Evolutionary conservation across 2,888 invertebrate genomes (phyloP), one percentile per base, ranked within the genome.

Genomic region (Mesopsocus fuscifrons): DNA sequence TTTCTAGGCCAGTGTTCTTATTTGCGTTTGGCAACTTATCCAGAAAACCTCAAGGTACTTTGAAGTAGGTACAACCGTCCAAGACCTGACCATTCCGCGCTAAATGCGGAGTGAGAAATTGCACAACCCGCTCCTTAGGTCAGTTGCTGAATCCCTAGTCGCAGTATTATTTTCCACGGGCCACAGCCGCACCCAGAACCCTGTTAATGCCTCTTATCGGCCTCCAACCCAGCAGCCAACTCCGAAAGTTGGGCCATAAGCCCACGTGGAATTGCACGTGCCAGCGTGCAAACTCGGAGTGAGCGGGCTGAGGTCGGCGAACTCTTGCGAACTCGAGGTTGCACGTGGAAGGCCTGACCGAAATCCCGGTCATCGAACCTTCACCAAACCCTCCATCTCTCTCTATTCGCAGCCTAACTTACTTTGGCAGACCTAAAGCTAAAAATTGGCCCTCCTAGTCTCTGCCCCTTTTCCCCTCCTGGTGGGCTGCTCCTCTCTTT

Each of bases 281-380:
- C 21, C 15, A 21, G 20, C 38, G 38, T 17, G 38, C 38, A 15
- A 38, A 38, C 20, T 38, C 20, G 20, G 21, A 16, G 20, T 38
- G 38, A 21, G 21, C 17, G n/a, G n/a, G 38, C 18, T 21, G 38
- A 20, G 38, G 15, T 38, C 38, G 21, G n/a, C 20, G 21, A 38
- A 38, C 38, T 38, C 38, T 38, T 38, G 38, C 38, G 38, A 38
- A 38, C 38, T 38, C 38, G 20, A 20, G 21, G 38, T 20, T 38
- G 20, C 38, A 38, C 38, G 38, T 38, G 38, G 38, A 38, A 38
- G 21, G 38, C 38, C 38, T 38, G 38, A 38, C 38, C 38, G 38
- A 38, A 38, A 18, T 38, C 20, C 21, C 16, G 38, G 38, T 38
- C 38, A 20, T 38, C 20, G 38, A 38, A 16, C 13, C 20, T 15